These are phyloP conservation scores for Seriola rivoliana DNA, from an alignment of 2,113 vertebrate genomes.

Conservation along the genomic window DNA sequence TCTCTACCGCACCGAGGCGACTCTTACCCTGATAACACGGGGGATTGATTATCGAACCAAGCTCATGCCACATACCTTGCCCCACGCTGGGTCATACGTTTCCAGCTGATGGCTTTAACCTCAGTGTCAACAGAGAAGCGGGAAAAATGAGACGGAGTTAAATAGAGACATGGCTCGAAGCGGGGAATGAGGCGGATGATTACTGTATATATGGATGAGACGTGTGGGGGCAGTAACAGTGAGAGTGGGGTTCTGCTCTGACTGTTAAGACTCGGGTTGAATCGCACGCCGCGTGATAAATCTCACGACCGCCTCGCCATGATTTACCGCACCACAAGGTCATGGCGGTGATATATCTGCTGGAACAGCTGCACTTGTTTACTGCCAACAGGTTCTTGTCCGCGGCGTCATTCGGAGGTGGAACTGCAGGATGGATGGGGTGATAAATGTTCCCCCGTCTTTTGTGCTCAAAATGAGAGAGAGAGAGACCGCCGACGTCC, in stretches of 20 bases:
- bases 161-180: conserved; percentile 28
- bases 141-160: conserved; percentile 23
- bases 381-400: conserved; percentile 38
- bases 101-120: conserved; percentile 46
- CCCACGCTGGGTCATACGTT: conserved; percentile 14
- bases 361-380: conserved; percentile 25
- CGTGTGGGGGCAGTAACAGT: not conserved
- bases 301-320: conserved; percentile 43
- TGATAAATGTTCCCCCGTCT: conserved; percentile 16
- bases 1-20: not conserved
- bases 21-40: conserved; percentile 35
- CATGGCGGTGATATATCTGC: conserved; percentile 54
- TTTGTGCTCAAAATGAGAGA: conserved; percentile 13
- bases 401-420: conserved; percentile 17
- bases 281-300: conserved; percentile 35
- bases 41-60: conserved; percentile 59
- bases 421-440: conserved; percentile 22
- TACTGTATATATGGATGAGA: conserved; percentile 22
- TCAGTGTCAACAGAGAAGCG: conserved; percentile 27
- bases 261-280: conserved; percentile 15
- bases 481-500: no score
- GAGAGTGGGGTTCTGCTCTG: conserved; percentile 42
- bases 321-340: conserved; percentile 69
- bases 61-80: not conserved
- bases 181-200: conserved; percentile 1